Evolutionary conservation across 2,888 invertebrate species (phyloP), one percentile per base, ranked within the genome.

Genomic region (Camponotus fellah): DNA sequence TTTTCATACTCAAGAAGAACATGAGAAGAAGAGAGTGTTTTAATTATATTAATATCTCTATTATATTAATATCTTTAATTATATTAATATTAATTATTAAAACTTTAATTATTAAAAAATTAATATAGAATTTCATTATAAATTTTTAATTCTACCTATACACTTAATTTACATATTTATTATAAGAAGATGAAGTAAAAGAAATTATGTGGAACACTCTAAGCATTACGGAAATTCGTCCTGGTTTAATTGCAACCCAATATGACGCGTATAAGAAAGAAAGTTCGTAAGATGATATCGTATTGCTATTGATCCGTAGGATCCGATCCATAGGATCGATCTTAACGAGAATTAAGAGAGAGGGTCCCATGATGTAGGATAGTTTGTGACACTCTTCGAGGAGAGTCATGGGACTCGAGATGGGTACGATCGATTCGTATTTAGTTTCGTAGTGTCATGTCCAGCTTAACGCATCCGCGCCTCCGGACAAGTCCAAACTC

Each of bases 361-460:
- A 91, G 92, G 90, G 91, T 91, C 90, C 90, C 88, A 83, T 88
- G 86, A 90, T 86, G 88, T 83, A 87, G 88, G 88, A 92, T 91
- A 86, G 83, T 91, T 92, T 91, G 91, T 91, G 93, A 94, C 93
- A 94, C 92, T 89, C 91, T 91, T 89, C 89, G 88, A 83, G 86
- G 84, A 75, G 90, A 87, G 85, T 89, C 86, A 81, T 85, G 83
- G 80, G 87, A 71, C 85, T 66, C 71, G 86, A n/a, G 49, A 71
- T 56, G 86, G 87, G 56, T 58, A 34, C 71, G 34, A 32, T 53
- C 71, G 80, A 58, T 64, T 85, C 91, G 92, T 94, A 94, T 94
- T 94, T 94, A 93, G 93, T 94, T 94, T 94, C 94, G 88, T 91
- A 89, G 92, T 94, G 94, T 94, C 94, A 93, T 94, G 94, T 94